Evolutionary conservation across 2,888 invertebrate species (phyloP).

Genomic region (Anorthoa munda): DNA sequence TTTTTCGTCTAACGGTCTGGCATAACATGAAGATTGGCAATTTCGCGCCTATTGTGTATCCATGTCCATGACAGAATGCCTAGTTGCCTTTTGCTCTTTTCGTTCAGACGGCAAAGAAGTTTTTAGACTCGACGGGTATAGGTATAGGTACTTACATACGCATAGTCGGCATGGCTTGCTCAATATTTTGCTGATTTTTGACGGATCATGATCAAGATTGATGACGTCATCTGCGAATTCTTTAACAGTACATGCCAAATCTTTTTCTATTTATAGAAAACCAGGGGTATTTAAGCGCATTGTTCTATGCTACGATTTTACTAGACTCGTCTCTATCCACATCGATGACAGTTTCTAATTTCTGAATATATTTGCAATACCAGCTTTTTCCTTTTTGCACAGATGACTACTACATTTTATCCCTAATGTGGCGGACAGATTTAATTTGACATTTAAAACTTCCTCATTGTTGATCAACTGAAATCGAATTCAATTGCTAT

Average conservation of each 20-base stretch:
- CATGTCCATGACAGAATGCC: conserved; percentile 48
- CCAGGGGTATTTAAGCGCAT: neutral
- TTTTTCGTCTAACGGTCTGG: conserved; percentile 67
- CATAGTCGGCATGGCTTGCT: conserved; percentile 25
- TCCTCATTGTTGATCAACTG: conserved; percentile 32
- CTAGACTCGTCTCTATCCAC: neutral
- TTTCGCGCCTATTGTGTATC: conserved; percentile 69
- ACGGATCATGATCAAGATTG: conserved; percentile 28
- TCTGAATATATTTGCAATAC: neutral
- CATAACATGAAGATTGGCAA: conserved; percentile 72
- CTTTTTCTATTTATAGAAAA: conserved; percentile 18
- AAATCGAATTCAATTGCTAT: conserved; percentile 36
- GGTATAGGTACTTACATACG: no score
- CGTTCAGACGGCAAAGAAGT: conserved; percentile 38
- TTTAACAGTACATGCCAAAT: neutral
- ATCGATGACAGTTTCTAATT: neutral
- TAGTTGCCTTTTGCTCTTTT: conserved; percentile 46
- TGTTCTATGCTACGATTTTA: neutral
- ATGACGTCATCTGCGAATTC: conserved; percentile 24
- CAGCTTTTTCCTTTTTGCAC: neutral
- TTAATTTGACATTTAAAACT: conserved; percentile 12
- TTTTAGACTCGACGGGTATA: conserved; percentile 23
- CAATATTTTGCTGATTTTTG: conserved; percentile 12
- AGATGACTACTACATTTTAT: neutral
- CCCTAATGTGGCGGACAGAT: conserved; percentile 4